Evolutionary conservation across 2,113 vertebrate species (phyloP).

Genomic region (Acanthisitta chloris): DNA sequence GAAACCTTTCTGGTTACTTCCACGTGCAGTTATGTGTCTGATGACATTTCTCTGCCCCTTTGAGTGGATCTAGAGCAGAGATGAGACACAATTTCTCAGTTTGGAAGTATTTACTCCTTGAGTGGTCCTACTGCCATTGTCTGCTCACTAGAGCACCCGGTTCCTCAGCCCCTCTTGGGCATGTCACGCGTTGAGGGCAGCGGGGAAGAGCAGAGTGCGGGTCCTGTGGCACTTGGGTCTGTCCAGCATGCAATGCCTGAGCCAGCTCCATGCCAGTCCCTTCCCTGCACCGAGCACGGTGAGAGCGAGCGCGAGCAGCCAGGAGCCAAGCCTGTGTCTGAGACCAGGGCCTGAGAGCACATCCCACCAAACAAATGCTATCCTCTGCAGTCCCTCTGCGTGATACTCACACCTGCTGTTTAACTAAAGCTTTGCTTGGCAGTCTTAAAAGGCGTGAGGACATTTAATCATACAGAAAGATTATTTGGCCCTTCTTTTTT

Average conservation of each 20-base stretch:
- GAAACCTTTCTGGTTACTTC: background rate
- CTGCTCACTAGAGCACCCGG: background rate
- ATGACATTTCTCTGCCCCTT: background rate
- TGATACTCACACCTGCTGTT: background rate
- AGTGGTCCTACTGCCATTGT: background rate
- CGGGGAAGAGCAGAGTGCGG: rapidly evolving
- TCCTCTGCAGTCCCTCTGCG: background rate
- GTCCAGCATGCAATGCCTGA: background rate
- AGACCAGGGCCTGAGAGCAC: background rate
- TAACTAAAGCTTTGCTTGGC: background rate
- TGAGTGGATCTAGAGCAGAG: rapidly evolving
- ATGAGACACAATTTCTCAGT: background rate
- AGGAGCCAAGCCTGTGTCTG: background rate
- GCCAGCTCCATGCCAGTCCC: rapidly evolving
- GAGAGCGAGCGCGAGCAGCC: rapidly evolving
- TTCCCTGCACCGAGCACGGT: rapidly evolving
- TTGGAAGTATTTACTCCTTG: background rate
- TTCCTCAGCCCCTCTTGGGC: background rate
- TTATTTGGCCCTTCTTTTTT: background rate
- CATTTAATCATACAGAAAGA: background rate
- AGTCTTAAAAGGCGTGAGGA: background rate
- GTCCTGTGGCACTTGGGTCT: background rate
- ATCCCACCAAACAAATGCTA: background rate
- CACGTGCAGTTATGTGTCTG: background rate
- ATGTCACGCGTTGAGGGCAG: rapidly evolving